A percentile compares a stretch with the other conserved stretches of the same genome.
These are phyloP conservation scores for Syngnathus rostellatus DNA, from an alignment of 2,797 vertebrate species.

Conservation along the genomic window DNA sequence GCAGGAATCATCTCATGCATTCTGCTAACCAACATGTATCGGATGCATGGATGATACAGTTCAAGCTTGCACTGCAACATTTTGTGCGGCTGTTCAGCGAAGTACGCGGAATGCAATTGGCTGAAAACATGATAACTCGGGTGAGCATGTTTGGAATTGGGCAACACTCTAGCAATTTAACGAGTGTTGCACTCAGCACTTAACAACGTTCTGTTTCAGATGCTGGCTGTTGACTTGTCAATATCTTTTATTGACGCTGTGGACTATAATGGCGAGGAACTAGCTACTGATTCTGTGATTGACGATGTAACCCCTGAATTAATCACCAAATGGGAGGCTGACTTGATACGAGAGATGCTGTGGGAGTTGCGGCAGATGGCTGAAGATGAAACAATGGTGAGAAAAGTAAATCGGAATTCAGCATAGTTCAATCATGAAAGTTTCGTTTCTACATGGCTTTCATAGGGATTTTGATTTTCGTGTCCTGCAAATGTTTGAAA, in stretches of 20 bases:
- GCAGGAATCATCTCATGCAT: constrained; percentile 72
- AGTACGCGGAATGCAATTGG: constrained; percentile 51
- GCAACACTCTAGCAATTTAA: too few relatives aligned
- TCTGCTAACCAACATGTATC: constrained; percentile 66
- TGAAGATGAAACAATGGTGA: constrained; percentile 34
- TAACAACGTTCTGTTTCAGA: constrained; percentile 34
- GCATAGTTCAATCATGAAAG: neutral
- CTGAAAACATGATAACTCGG: constrained; percentile 52
- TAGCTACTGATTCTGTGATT: constrained; percentile 34
- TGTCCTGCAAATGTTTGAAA: too few relatives aligned
- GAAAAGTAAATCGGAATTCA: neutral
- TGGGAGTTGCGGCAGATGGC: constrained; percentile 50
- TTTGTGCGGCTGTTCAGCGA: constrained; percentile 54
- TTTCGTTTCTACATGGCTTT: neutral
- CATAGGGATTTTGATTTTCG: neutral
- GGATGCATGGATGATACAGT: constrained; percentile 61
- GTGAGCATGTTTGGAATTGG: constrained; percentile 33
- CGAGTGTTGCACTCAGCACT: neutral
- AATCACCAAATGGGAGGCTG: constrained; percentile 65
- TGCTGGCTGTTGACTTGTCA: constrained; percentile 65
- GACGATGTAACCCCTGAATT: constrained; percentile 36
- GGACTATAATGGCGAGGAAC: constrained; percentile 39
- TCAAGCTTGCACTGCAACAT: constrained; percentile 46
- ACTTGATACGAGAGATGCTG: constrained; percentile 68
- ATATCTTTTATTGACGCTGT: constrained; percentile 45